Conservation (phyloP, 2,797 vertebrate genomes). For the Sciurus carolinensis region DNA sequence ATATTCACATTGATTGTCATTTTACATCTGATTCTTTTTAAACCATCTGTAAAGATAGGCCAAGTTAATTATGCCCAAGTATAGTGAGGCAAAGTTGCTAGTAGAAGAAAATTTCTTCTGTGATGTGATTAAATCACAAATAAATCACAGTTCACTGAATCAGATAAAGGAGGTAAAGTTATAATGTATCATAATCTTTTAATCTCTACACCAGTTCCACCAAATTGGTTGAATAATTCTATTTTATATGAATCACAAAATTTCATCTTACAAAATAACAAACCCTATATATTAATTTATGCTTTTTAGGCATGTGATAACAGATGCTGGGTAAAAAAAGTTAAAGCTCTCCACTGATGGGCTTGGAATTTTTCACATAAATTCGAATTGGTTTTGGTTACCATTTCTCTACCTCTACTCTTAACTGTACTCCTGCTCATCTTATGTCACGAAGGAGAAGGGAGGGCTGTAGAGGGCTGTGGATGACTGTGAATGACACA, state of each 20-base stretch:
- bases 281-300: background rate
- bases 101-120: background rate
- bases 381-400: background rate
- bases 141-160: background rate
- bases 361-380: background rate
- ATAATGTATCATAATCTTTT: background rate
- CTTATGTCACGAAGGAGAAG: background rate
- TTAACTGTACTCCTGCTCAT: background rate
- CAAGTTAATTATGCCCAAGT: background rate
- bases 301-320: background rate
- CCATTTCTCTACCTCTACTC: background rate
- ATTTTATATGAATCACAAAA: background rate
- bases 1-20: background rate
- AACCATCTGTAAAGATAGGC: background rate
- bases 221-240: background rate
- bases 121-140: background rate
- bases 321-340: conserved; percentile 14
- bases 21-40: background rate
- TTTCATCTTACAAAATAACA: background rate
- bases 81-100: background rate
- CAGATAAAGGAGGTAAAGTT: conserved; percentile 23
- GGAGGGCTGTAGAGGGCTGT: background rate
- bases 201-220: background rate
- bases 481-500: background rate
- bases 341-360: background rate